Evolutionary conservation across 1,140 invertebrate species (phyloP).

Genomic region (Odontomachus brunneus): DNA sequence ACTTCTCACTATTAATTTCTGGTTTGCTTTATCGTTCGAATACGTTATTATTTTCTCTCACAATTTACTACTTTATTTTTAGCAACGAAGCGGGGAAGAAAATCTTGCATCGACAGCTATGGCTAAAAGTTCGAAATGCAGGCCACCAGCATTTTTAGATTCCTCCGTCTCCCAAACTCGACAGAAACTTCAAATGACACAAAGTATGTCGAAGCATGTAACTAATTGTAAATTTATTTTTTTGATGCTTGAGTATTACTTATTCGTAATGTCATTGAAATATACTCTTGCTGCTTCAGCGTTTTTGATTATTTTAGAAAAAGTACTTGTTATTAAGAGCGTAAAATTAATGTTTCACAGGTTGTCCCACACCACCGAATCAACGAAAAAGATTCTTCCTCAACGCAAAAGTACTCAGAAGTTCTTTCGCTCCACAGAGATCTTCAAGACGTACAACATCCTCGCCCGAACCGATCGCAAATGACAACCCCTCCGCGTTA

Average conservation of each 20-base stretch:
- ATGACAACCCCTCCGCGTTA: conserved; percentile 86
- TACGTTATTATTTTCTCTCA: conserved; percentile 5
- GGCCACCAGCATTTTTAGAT: conserved; percentile 79
- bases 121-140: conserved; percentile 77
- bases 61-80: background rate
- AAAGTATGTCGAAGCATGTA: conserved; percentile 82
- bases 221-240: background rate
- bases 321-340: background rate
- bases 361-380: conserved; percentile 92
- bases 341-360: conserved; percentile 75
- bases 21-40: background rate
- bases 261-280: too few relatives aligned
- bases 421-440: conserved; percentile 87
- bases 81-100: conserved; percentile 66
- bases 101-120: conserved; percentile 69
- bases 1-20: background rate
- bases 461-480: conserved; percentile 79
- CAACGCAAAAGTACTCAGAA: conserved; percentile 91
- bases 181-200: conserved; percentile 81
- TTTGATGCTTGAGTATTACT: too few relatives aligned
- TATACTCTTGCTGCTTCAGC: too few relatives aligned
- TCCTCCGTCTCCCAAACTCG: conserved; percentile 72
- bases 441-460: conserved; percentile 78
- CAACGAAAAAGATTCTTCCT: conserved; percentile 92
- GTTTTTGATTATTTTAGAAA: too few relatives aligned